These are phyloP conservation scores for Anarrhichthys ocellatus DNA, from an alignment of 2,113 vertebrate genomes.

Conservation along the genomic window DNA sequence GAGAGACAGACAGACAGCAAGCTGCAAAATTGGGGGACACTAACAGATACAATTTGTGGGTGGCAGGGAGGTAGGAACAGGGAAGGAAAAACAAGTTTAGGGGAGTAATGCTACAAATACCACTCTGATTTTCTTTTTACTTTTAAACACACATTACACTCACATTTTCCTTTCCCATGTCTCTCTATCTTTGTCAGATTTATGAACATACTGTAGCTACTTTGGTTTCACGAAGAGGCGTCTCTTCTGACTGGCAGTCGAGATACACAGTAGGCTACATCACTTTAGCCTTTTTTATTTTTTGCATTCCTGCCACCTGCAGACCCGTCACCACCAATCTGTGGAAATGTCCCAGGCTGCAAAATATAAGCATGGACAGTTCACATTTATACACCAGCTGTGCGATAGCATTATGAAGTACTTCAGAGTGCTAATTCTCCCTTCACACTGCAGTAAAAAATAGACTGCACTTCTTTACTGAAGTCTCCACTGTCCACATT, in stretches of 20 bases:
- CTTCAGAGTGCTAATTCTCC: conserved; percentile 48
- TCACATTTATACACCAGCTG: conserved; percentile 61
- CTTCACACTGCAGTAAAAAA: conserved; percentile 35
- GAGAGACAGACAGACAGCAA: background rate
- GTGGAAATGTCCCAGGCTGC: conserved; percentile 51
- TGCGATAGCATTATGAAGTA: conserved; percentile 40
- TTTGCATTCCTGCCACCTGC: conserved; percentile 57
- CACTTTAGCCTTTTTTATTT: conserved; percentile 34
- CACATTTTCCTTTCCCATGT: background rate
- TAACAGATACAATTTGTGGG: conserved; percentile 3
- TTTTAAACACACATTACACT: background rate
- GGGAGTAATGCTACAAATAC: conserved; percentile 31
- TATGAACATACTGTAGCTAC: conserved; percentile 10
- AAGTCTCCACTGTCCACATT: background rate
- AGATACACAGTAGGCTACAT: conserved; percentile 26
- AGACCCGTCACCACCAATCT: conserved; percentile 65
- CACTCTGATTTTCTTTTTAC: background rate
- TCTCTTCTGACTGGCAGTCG: conserved; percentile 41
- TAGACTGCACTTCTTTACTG: conserved; percentile 6
- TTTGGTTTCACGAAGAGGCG: conserved; percentile 1
- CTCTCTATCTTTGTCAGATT: background rate
- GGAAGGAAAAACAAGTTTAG: conserved; percentile 45
- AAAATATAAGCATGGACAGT: conserved; percentile 57
- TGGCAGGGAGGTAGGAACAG: conserved; percentile 20
- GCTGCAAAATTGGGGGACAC: conserved; percentile 35